These are phyloP conservation scores for Morone saxatilis DNA, from an alignment of 2,113 vertebrate genomes.

Conservation along the genomic window DNA sequence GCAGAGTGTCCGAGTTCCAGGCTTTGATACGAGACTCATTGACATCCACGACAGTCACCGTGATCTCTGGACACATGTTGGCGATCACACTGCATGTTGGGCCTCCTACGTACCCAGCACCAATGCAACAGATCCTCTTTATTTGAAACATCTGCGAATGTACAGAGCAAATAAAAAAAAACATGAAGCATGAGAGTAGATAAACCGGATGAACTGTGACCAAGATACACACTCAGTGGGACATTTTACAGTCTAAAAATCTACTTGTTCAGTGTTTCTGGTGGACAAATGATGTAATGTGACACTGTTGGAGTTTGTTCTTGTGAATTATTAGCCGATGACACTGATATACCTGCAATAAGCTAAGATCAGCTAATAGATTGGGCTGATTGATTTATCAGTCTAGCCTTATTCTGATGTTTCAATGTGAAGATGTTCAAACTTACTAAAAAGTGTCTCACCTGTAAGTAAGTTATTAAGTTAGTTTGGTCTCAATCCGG, in stretches of 20 bases:
- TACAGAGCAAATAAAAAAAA: background rate
- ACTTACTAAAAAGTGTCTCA: background rate
- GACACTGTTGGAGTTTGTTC: background rate
- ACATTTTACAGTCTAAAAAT: background rate
- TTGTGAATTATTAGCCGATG: background rate
- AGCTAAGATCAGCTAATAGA: background rate
- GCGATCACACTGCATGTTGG: constrained; percentile 98
- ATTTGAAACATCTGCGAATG: constrained; percentile 92
- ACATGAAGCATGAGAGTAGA: background rate
- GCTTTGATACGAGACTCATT: constrained; percentile 95
- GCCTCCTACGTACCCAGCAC: constrained; percentile 97
- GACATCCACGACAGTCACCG: constrained; percentile 92
- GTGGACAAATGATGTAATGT: background rate
- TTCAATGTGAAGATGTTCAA: too few relatives aligned
- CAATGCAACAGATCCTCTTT: constrained; percentile 97
- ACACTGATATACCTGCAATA: background rate
- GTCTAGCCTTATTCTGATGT: background rate
- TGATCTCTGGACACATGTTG: constrained; percentile 94
- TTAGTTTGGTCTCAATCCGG: too few relatives aligned
- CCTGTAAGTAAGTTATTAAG: background rate
- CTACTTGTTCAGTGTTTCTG: background rate
- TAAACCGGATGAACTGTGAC: background rate
- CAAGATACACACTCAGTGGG: background rate
- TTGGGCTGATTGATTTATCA: background rate
- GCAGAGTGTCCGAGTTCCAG: constrained; percentile 97